These are phyloP conservation scores for Glaucidium brasilianum DNA, from an alignment of 2,113 vertebrate species.

Conservation along the genomic window DNA sequence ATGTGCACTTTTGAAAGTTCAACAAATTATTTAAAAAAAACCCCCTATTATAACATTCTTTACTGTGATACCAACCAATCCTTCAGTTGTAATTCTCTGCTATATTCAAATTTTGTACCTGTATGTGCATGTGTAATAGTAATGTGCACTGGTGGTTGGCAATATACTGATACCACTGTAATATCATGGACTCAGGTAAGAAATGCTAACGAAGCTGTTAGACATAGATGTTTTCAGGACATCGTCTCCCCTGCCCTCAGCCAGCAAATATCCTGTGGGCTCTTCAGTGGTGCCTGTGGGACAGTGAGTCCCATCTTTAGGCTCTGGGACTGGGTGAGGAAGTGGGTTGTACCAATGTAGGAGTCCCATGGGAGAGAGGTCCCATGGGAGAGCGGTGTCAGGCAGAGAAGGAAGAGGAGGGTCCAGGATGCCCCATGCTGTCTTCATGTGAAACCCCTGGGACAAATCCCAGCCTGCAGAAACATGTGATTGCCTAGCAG, in stretches of 20 bases:
- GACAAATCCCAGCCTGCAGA: not conserved
- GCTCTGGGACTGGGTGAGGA: not conserved
- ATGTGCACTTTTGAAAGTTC: not conserved
- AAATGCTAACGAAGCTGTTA: not conserved
- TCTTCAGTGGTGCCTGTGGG: not conserved
- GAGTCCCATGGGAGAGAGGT: not conserved
- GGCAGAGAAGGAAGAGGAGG: not conserved
- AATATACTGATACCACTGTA: not conserved
- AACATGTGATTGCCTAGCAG: not conserved
- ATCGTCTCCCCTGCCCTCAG: not conserved
- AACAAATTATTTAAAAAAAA: not conserved
- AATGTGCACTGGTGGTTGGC: not conserved
- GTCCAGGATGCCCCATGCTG: not conserved
- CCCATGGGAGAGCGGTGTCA: not conserved
- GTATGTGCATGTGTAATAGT: not conserved
- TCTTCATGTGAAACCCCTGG: not conserved
- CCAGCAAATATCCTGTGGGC: not conserved
- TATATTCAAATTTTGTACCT: not conserved
- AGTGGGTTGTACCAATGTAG: not conserved
- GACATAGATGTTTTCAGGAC: not conserved
- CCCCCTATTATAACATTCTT: not conserved
- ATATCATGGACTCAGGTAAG: not conserved
- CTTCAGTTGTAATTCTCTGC: not conserved
- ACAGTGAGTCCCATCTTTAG: not conserved
- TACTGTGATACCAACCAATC: not conserved